phyloP scores from a whole-genome alignment of 1,140 invertebrate species.

The Zaprionus davidi region DNA sequence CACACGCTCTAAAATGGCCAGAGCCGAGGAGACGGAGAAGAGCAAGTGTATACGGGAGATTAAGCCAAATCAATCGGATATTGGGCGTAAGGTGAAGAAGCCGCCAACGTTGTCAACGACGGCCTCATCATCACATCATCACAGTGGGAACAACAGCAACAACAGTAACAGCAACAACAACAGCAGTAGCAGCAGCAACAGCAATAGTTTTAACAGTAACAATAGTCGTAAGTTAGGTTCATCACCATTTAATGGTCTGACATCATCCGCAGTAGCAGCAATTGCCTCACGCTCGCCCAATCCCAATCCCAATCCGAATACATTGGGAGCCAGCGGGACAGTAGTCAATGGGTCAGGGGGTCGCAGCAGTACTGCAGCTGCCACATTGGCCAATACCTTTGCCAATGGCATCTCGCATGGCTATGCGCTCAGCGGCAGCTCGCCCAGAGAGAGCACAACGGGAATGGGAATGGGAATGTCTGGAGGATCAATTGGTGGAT shows the following conservation, averaged over 20 bases:
- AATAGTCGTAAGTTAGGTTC: constrained; percentile 83
- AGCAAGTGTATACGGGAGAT: constrained; percentile 97
- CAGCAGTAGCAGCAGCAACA: constrained; percentile 64
- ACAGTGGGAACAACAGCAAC: constrained; percentile 63
- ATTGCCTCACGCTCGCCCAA: constrained; percentile 68
- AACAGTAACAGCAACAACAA: constrained; percentile 56
- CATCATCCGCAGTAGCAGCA: constrained; percentile 36
- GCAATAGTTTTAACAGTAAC: constrained; percentile 78
- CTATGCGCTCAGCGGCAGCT: constrained; percentile 71
- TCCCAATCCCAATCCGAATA: constrained; percentile 73
- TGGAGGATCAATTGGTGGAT: constrained; percentile 12
- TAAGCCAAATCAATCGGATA: constrained; percentile 94
- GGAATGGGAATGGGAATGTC: constrained; percentile 24
- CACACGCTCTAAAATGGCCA: constrained; percentile 94
- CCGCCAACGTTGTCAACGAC: constrained; percentile 28
- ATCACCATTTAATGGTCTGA: constrained; percentile 79
- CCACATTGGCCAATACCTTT: constrained; percentile 68
- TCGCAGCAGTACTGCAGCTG: constrained; percentile 58
- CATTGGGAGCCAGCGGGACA: constrained; percentile 73
- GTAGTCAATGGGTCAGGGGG: constrained; percentile 54
- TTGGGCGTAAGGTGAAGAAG: constrained; percentile 91
- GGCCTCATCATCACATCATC: constrained; percentile 50
- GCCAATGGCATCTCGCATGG: constrained; percentile 84
- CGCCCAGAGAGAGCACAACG: constrained; percentile 53
- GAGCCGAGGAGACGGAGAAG: constrained; percentile 94